Conservation (phyloP, 2,888 invertebrate species). For the Saturnia japonica region DNA sequence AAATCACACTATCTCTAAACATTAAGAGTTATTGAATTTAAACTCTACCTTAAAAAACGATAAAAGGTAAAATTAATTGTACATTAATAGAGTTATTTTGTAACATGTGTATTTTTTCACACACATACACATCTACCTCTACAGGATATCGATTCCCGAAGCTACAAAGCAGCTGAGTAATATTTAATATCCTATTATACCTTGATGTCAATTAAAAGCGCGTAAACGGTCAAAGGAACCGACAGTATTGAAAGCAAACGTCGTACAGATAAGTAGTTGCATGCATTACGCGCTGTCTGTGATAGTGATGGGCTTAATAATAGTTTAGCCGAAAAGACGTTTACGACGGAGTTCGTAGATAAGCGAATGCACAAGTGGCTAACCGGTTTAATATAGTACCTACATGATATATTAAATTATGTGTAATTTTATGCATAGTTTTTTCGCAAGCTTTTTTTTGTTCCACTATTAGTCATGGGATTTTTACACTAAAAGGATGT, state of each 20-base stretch:
- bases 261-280: slow-evolving; percentile 13
- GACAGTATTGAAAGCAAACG: slow-evolving; percentile 43
- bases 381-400: not conserved
- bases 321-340: not conserved
- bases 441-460: not conserved
- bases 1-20: no score
- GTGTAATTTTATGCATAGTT: no score
- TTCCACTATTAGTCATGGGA: not conserved
- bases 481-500: no score
- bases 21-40: no score
- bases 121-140: not conserved
- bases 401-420: no score
- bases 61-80: not conserved
- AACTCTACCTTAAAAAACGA: no score
- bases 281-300: slow-evolving; percentile 21
- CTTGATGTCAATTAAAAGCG: slow-evolving; percentile 23
- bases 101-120: not conserved
- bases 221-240: slow-evolving; percentile 52
- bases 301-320: not conserved
- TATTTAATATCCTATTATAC: slow-evolving; percentile 14
- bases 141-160: not conserved
- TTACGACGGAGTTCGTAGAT: not conserved
- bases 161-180: slow-evolving; percentile 5
- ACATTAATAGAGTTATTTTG: not conserved
- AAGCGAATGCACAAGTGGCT: not conserved